Base-by-base conservation (phyloP, 1,140 invertebrate genomes). In the Scaptomyza pallida region DNA sequence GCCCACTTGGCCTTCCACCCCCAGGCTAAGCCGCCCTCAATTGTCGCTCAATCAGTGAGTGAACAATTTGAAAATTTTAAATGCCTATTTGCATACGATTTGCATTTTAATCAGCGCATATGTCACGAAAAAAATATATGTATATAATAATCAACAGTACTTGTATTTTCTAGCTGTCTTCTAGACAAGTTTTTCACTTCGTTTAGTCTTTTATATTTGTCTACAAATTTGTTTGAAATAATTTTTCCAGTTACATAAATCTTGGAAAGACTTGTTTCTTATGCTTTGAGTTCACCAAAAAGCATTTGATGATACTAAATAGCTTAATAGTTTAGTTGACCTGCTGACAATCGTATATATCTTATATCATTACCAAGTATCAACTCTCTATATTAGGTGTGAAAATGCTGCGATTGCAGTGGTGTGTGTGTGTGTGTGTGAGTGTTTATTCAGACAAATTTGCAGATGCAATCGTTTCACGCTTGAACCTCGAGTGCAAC, bases 81-180 rank as follows among this genome's bases (percentile, higher is more conserved):
- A 90, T 90, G 60, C 71, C 74, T 83, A 76, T 89, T 90, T 90
- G 74, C 78, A 86, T 78, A 73, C 65, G 48, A 89, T 90, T 90
- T 89, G 75, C 85, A 89, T 89, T 76, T 86, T 78, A 74, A 78
- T 59, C 56, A 43, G 68, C 78, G 45, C 89, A 90, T 90, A 90
- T 90, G 89, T 78, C 80, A 45, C 68, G 48, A 74, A 75, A 89
- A 70, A 60, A n/a, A n/a, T n/a, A n/a, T n/a, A n/a, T n/a, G n/a
- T n/a, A n/a, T n/a, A 21, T 33, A 30, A 9, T 5, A 70, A 74
- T 37, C 51, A 35, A 40, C 13, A 54, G 45, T 16, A 52, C 21
- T 30, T 62, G 17, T 37, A 4, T 19, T 9, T 19, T 21, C 0
- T 43, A 9, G 2, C 2, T 9, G 13, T 13, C 2, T 17, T n/a